Evolutionary conservation across 2,888 invertebrate species (phyloP).

Genomic region (Drosophila helvetica): DNA sequence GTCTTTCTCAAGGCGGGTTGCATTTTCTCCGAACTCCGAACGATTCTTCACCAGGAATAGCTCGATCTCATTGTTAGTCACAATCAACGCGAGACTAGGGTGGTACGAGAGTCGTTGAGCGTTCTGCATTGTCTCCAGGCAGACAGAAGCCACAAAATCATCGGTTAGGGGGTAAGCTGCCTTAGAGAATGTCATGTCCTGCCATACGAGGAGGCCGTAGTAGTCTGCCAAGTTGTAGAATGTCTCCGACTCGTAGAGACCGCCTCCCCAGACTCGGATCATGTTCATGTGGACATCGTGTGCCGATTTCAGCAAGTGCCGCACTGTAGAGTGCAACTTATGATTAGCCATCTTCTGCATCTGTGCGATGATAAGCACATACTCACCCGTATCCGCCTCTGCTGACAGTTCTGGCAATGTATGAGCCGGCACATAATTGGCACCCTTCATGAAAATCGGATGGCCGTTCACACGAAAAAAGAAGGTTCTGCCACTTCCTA

Average conservation of each 20-base stretch:
- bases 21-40: conserved; percentile 86
- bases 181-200: conserved; percentile 98
- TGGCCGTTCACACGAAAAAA: conserved; percentile 94
- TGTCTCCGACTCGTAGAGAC: conserved; percentile 94
- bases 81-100: conserved; percentile 94
- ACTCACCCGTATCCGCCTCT: conserved; percentile 72
- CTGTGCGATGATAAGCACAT: not conserved
- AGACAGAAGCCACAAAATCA: conserved; percentile 89
- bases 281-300: conserved; percentile 93
- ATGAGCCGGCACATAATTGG: conserved; percentile 95
- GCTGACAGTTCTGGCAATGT: conserved; percentile 91
- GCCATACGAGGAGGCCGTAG: conserved; percentile 97
- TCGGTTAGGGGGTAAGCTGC: conserved; percentile 93
- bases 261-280: conserved; percentile 98
- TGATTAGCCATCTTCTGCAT: not conserved
- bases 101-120: conserved; percentile 92
- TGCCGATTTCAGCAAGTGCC: conserved; percentile 88
- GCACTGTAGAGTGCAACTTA: conserved; percentile 82
- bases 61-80: conserved; percentile 98
- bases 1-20: conserved; percentile 87
- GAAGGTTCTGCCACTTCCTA: conserved; percentile 89
- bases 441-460: conserved; percentile 96
- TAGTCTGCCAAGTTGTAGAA: conserved; percentile 95
- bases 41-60: conserved; percentile 92
- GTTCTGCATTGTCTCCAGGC: conserved; percentile 91